Evolutionary conservation across 1,140 invertebrate genomes (phyloP).

Genomic region (Trigoniulus corallinus): DNA sequence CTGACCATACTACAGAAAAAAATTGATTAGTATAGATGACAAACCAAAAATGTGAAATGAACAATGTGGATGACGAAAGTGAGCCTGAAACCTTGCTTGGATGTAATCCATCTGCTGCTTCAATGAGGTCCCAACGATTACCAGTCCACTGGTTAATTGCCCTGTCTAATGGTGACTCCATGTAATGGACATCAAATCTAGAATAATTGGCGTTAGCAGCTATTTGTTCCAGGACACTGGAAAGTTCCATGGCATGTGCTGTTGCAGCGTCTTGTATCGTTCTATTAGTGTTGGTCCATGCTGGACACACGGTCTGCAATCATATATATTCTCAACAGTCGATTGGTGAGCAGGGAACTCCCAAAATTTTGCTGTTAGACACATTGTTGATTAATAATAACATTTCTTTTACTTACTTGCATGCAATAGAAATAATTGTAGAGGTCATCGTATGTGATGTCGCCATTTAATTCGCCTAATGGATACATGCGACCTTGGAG

Average conservation of each 20-base stretch:
- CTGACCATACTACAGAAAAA: slow-evolving; percentile 3
- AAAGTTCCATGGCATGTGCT: slow-evolving; percentile 20
- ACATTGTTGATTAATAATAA: not conserved
- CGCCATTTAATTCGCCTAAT: slow-evolving; percentile 25
- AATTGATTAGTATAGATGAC: not conserved
- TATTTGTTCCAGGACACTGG: slow-evolving; percentile 23
- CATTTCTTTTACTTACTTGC: slow-evolving; percentile 25
- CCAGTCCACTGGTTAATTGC: slow-evolving; percentile 24
- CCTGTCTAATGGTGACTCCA: slow-evolving; percentile 26
- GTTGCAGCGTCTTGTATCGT: not conserved
- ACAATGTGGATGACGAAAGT: too few species aligned
- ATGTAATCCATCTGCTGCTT: slow-evolving; percentile 35
- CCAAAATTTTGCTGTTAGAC: too few species aligned
- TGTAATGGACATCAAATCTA: slow-evolving; percentile 26
- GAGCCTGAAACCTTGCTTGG: slow-evolving; percentile 35
- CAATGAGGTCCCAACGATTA: slow-evolving; percentile 28
- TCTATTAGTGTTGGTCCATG: not conserved
- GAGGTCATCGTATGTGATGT: slow-evolving; percentile 29
- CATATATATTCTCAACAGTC: too few species aligned
- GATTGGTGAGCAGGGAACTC: too few species aligned
- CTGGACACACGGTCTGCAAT: slow-evolving; percentile 9
- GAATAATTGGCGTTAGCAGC: slow-evolving; percentile 18
- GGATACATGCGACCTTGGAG: slow-evolving; percentile 30
- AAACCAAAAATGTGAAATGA: not conserved
- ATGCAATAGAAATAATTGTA: slow-evolving; percentile 33